phyloP scores from a whole-genome alignment of 2,113 vertebrate genomes.

The Lophius piscatorius region DNA sequence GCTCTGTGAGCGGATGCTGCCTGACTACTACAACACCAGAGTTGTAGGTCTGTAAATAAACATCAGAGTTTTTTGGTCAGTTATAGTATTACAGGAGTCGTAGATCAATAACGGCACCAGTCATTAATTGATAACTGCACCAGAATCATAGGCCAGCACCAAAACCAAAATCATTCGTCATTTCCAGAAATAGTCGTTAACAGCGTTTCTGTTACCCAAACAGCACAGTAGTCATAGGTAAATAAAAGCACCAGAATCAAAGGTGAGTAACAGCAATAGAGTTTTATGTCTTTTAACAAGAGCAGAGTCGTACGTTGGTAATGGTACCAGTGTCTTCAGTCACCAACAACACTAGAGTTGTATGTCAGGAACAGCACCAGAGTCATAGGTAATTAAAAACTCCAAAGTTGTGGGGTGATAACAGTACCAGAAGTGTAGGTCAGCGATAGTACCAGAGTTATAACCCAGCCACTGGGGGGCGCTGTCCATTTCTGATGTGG shows the following conservation, averaged over 20 bases:
- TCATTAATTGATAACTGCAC: slow-evolving; percentile 79
- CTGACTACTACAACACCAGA: slow-evolving; percentile 97
- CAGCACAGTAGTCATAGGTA: slow-evolving; percentile 62
- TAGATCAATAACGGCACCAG: not conserved
- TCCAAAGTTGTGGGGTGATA: too few species aligned
- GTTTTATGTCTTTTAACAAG: too few species aligned
- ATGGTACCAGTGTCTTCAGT: slow-evolving; percentile 97
- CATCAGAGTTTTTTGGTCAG: too few species aligned
- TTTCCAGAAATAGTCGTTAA: slow-evolving; percentile 55
- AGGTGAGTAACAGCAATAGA: too few species aligned
- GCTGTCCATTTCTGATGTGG: not conserved
- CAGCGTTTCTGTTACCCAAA: too few species aligned
- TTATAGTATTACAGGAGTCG: too few species aligned
- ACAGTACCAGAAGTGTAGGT: slow-evolving; percentile 97
- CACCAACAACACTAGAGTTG: slow-evolving; percentile 61
- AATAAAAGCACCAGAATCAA: too few species aligned
- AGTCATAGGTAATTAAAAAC: too few species aligned
- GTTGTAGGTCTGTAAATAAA: slow-evolving; percentile 95
- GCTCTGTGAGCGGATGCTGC: slow-evolving; percentile 95
- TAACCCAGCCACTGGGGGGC: not conserved
- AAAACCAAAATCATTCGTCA: slow-evolving; percentile 96
- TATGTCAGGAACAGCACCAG: not conserved
- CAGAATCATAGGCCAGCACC: slow-evolving; percentile 86
- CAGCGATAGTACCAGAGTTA: slow-evolving; percentile 62
- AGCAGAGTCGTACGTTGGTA: too few species aligned